phyloP scores from a whole-genome alignment of 2,888 invertebrate genomes.

The Xestoiulus laeticollis region DNA sequence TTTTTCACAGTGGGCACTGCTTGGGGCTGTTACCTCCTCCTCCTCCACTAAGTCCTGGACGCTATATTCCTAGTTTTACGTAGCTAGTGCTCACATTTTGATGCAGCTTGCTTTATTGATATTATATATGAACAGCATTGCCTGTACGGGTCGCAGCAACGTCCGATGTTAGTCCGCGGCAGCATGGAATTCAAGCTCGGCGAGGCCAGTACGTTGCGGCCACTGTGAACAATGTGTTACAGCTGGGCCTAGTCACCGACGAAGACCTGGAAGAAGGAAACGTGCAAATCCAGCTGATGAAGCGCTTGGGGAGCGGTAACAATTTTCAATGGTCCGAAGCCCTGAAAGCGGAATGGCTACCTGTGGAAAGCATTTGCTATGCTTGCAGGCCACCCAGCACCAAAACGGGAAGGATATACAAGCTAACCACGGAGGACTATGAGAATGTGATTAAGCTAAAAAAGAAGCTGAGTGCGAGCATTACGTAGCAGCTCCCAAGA shows the following conservation, averaged over 20 bases:
- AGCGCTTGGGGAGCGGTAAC: slow-evolving; percentile 42
- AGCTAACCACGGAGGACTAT: slow-evolving; percentile 44
- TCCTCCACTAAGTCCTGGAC: slow-evolving; percentile 41
- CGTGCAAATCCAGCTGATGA: slow-evolving; percentile 43
- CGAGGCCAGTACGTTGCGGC: slow-evolving; percentile 39
- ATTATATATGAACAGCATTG: slow-evolving; percentile 47
- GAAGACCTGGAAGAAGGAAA: neutral
- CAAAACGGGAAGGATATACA: slow-evolving; percentile 44
- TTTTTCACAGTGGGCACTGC: slow-evolving; percentile 43
- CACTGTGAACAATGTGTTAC: slow-evolving; percentile 35
- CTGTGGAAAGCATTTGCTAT: slow-evolving; percentile 2
- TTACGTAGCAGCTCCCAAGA: neutral
- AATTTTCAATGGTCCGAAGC: slow-evolving; percentile 44
- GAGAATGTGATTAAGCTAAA: slow-evolving; percentile 40
- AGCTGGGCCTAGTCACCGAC: slow-evolving; percentile 42
- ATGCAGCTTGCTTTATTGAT: slow-evolving; percentile 42
- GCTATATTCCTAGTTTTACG: slow-evolving; percentile 29
- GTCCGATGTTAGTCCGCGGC: slow-evolving; percentile 36
- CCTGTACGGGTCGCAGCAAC: slow-evolving; percentile 30
- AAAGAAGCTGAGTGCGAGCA: neutral
- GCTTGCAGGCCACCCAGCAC: slow-evolving; percentile 45
- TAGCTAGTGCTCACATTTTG: slow-evolving; percentile 47
- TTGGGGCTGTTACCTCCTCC: slow-evolving; percentile 40
- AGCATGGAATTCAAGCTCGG: neutral
- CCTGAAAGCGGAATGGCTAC: slow-evolving; percentile 38